Base-by-base conservation (phyloP, 2,797 vertebrate genomes). In the Menidia menidia region DNA sequence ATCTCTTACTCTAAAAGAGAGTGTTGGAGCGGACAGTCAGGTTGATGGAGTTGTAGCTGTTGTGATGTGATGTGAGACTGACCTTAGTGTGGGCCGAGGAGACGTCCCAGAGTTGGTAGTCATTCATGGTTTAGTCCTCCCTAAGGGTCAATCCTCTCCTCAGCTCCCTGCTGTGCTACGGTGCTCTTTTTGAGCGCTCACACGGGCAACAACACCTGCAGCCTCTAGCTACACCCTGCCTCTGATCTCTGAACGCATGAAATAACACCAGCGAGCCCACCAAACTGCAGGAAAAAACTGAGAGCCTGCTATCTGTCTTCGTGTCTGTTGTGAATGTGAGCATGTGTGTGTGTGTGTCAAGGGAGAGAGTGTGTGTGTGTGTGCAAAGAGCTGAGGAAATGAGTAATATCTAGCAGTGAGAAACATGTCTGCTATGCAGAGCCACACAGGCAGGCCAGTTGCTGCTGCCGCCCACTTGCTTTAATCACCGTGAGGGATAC, bases 341-440 rank as follows among this genome's bases (percentile, higher is more conserved):
- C 62, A 68, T 70, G 66, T 83, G 77, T 68, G 25, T 85, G 87
- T 86, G 82, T 59, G 61, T 80, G 72, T 71, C 53, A 63, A 70
- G 64, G 61, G 64, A 60, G 61, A 57, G 71, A 47, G 65, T 64
- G 60, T 75, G 66, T 66, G 55, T 71, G 87, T 86, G 83, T 90
- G 87, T 86, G 91, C 89, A 93, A 91, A 93, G 85, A 88, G 87
- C 92, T 94, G 84, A 94, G 94, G 93, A 95, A 94, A 93, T 95
- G 93, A 94, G 93, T 95, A 95, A 95, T 95, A 94, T 92, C 93
- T 89, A 92, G 91, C 92, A 93, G 87, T 92, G 92, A 92, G 93
- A 93, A 93, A 90, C 92, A 92, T 93, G 92, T 93, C 94, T 94
- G 94, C 93, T 93, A 90, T 91, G 92, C 94, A 91, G 87, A 92